A percentile compares a stretch with the other conserved stretches of the same genome.
These are phyloP conservation scores for Neodon shergylaensis DNA, from an alignment of 2,113 vertebrate species.

Conservation along the genomic window DNA sequence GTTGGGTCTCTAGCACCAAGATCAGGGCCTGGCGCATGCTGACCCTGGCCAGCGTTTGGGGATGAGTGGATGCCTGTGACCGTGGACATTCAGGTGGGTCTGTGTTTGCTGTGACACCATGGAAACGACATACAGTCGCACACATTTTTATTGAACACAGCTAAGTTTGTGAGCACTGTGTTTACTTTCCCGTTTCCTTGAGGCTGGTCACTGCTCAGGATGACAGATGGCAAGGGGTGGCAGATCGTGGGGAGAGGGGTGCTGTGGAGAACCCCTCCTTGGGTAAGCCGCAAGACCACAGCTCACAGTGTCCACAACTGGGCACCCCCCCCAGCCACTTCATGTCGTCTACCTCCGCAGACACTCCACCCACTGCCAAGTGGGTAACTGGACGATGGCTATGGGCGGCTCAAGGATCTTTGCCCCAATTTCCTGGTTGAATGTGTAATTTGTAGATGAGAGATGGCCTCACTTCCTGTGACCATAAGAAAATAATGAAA, in stretches of 20 bases:
- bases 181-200: constrained; percentile 42
- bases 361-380: not conserved
- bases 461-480: constrained; percentile 68
- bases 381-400: constrained; percentile 15
- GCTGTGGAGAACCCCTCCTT: not conserved
- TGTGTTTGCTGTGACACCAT: not conserved
- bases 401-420: constrained; percentile 26
- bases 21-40: not conserved
- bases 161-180: not conserved
- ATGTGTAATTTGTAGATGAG: constrained; percentile 52
- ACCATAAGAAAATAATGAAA: constrained; percentile 58
- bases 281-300: not conserved
- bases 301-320: fast-evolving
- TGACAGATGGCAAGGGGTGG: not conserved
- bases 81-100: not conserved
- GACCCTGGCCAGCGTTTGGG: not conserved
- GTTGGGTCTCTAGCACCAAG: not conserved
- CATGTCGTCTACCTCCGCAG: not conserved
- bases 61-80: not conserved
- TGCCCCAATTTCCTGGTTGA: constrained; percentile 68
- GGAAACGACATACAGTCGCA: not conserved
- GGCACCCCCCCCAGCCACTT: not conserved
- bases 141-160: not conserved
- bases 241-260: not conserved
- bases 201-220: not conserved